Conservation (phyloP, 2,113 vertebrate genomes). For the Urocynchramus pylzowi region DNA sequence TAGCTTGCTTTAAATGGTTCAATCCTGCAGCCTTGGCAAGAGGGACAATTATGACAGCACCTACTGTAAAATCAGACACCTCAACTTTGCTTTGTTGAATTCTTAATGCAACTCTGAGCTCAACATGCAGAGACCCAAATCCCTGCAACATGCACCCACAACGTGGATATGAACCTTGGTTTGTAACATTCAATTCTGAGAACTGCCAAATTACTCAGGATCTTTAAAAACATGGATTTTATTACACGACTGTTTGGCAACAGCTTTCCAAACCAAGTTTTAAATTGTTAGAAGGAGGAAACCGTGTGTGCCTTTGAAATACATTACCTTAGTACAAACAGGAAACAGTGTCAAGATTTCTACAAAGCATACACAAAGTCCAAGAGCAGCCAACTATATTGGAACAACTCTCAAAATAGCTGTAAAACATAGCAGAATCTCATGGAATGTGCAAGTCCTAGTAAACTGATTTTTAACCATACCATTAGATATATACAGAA, state of each 20-base stretch:
- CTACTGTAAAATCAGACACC: not conserved
- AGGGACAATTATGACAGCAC: not conserved
- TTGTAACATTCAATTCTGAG: not conserved
- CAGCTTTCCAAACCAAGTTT: not conserved
- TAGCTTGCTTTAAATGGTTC: not conserved
- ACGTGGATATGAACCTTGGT: not conserved
- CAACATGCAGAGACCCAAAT: not conserved
- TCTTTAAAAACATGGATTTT: not conserved
- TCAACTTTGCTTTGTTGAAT: not conserved
- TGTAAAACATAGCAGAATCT: not conserved
- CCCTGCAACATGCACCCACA: not conserved
- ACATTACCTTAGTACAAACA: not conserved
- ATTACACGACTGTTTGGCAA: not conserved
- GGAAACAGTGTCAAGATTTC: not conserved
- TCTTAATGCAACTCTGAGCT: not conserved
- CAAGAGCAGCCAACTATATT: not conserved
- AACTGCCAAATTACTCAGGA: not conserved
- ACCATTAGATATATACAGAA: not conserved
- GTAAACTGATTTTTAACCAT: not conserved
- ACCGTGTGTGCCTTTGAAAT: not conserved
- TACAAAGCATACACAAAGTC: not conserved
- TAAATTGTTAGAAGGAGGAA: not conserved
- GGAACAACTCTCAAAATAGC: not conserved
- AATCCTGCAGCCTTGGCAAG: not conserved
- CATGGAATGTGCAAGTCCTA: constrained; percentile 17